These are phyloP conservation scores for Pogonomyrmex barbatus DNA, from an alignment of 1,140 invertebrate species.

Conservation along the genomic window DNA sequence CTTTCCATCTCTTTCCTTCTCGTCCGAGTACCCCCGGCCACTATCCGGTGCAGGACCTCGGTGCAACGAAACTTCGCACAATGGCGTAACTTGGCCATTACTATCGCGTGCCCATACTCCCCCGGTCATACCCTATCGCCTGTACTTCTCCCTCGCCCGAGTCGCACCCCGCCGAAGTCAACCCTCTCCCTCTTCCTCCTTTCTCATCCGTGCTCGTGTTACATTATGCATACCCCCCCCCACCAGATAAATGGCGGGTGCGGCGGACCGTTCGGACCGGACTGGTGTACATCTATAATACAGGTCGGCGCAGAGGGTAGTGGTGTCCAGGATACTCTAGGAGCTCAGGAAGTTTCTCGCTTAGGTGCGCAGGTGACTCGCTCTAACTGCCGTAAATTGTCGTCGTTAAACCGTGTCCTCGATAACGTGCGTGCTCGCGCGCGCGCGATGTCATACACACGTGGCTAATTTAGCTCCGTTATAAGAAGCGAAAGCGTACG, in stretches of 20 bases:
- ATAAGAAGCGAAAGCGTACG: slow-evolving; percentile 2
- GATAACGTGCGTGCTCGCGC: slow-evolving; percentile 47
- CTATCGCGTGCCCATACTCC: slow-evolving; percentile 67
- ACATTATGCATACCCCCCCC: slow-evolving; percentile 47
- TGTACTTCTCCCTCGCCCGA: slow-evolving; percentile 57
- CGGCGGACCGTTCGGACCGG: slow-evolving; percentile 54
- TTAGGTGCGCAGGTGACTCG: slow-evolving; percentile 70
- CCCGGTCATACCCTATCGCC: slow-evolving; percentile 60
- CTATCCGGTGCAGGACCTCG: slow-evolving; percentile 51
- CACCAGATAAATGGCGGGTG: slow-evolving; percentile 63
- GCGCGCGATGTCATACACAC: neutral
- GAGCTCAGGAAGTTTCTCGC: slow-evolving; percentile 63
- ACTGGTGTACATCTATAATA: slow-evolving; percentile 65
- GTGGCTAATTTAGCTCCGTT: slow-evolving; percentile 4
- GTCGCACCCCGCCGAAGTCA: slow-evolving; percentile 21
- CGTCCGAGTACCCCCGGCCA: slow-evolving; percentile 25
- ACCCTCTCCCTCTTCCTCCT: neutral
- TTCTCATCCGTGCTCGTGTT: slow-evolving; percentile 60
- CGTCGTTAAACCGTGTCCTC: slow-evolving; percentile 58
- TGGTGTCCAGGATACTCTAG: slow-evolving; percentile 40
- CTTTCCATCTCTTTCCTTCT: slow-evolving; percentile 27
- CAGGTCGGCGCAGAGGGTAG: slow-evolving; percentile 15
- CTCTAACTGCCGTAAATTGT: slow-evolving; percentile 66
- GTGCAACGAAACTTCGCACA: slow-evolving; percentile 82
- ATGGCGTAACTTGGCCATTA: slow-evolving; percentile 83